Base-by-base conservation (phyloP, 1,140 invertebrate species). In the Pinna nobilis region DNA sequence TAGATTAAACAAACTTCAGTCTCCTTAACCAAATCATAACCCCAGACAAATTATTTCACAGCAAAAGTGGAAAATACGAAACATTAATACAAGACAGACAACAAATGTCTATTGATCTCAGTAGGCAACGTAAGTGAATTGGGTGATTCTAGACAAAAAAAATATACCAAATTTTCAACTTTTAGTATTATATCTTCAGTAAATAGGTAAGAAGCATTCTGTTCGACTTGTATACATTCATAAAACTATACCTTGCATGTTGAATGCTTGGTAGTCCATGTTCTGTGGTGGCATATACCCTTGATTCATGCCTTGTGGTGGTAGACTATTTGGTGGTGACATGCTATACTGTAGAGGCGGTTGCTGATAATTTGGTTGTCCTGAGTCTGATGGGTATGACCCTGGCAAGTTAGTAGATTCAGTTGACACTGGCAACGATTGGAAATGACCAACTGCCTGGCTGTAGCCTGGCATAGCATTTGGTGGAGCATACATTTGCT, bases 191-290 rank as follows among this genome's bases (percentile, higher is more conserved):
- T n/a, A 49, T 49, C 11, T 49, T 53, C 18, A 23, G 23, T 53
- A 15, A 53, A 5, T 28, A 20, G 3, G 4, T 53, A 25, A 53
- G 32, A 53, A 23, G 3, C 15, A 0, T 25, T 1, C 41, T 1
- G 15, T 47, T 47, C 20, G 20, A 47, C 15, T 47, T 47, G 9
- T 33, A 33, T 32, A 30, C 28, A 33, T 15, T 50, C 15, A 57
- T 5, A 28, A n/a, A 20, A 69, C 74, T 66, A n/a, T 78, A 84
- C 83, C 77, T 80, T 83, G 83, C 83, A 85, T 82, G 75, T 82
- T 83, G 65, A 79, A 85, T 73, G 82, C 66, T 41, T 78, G 78
- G 63, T 82, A 85, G 49, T 85, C 83, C 33, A 79, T 61, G 44
- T 78, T 41, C 78, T 85, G 41, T 44, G 70, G 50, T 35, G 73